Percentiles rank a stretch among this genome's conserved stretches.
phyloP scores from a whole-genome alignment of 2,113 vertebrate species.

The Tapirus terrestris region DNA sequence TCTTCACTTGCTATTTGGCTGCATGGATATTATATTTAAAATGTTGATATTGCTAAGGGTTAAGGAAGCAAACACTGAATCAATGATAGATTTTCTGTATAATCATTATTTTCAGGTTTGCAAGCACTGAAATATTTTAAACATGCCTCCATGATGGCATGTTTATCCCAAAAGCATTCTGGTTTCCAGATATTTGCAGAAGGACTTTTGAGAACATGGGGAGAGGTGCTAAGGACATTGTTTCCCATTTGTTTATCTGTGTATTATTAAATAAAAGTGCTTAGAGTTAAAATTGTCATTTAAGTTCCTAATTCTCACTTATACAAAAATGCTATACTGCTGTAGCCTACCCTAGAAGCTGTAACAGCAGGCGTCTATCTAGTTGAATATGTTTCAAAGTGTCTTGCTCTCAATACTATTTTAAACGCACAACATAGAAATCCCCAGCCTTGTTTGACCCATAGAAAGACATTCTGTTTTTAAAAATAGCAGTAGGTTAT shows the following conservation, averaged over 20 bases:
- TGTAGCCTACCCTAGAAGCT: neutral
- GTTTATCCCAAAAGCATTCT: neutral
- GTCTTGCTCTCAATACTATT: neutral
- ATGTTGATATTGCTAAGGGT: neutral
- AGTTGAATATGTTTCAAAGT: neutral
- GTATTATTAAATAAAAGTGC: neutral
- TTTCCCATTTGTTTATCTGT: neutral
- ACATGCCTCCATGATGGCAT: neutral
- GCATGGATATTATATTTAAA: neutral
- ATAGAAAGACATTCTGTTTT: neutral
- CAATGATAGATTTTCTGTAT: neutral
- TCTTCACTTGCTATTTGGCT: conserved; percentile 1
- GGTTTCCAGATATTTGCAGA: neutral
- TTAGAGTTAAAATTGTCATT: neutral
- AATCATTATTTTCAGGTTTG: conserved; percentile 13
- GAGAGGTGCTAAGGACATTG: neutral
- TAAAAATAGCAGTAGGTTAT: neutral
- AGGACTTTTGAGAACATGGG: neutral
- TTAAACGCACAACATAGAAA: neutral
- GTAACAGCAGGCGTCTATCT: neutral
- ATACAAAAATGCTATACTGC: neutral
- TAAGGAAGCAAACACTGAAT: conserved; percentile 13
- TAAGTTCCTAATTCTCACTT: neutral
- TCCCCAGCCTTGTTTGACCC: neutral
- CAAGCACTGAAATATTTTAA: neutral